Evolutionary conservation across 2,888 invertebrate species (phyloP), one percentile per base, ranked within the genome.

Genomic region (Lathronympha strigana): DNA sequence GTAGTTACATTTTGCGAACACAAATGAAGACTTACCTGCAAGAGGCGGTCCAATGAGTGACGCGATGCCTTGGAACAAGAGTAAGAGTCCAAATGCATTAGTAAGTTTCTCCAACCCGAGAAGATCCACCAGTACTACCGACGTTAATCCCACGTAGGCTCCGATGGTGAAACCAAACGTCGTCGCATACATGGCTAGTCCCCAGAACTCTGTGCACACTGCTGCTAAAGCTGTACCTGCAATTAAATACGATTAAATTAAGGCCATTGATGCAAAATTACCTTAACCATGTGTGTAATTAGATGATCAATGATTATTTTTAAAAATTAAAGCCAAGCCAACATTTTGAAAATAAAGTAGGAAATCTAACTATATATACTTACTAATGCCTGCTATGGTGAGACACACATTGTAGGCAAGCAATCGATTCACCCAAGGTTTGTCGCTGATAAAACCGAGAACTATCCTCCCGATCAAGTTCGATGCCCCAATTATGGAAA

Each of bases 121-220:
- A 45, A 99, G 93, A 87, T 99, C 98, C 25, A 98, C 98, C 67
- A 98, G 93, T 71, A 98, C 97, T 61, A 98, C 98, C 21, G 98
- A 98, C 2, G 98, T 98, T 58, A 99, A 93, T n/a, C 98, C 98
- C 53, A 98, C 98, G 84, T 98, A 99, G 66, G 98, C 98, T 72
- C 98, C 98, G 76, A 97, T 97, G 17, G 97, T 96, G 78, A 97
- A 96, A 60, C 98, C 98, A 82, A 96, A 98, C 9, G 95, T 93
- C 36, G 94, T 93, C 23, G 96, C 95, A 86, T 97, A 99, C 61
- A 96, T 76, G 19, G 95, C 94, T 75, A 98, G 93, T 8, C 95
- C 92, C 77, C 93, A 88, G 84, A 96, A 97, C 74, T 94, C 94
- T 73, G 86, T 85, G 86, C 96, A 97, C 71, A 95, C 93, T 80